phyloP scores from a whole-genome alignment of 2,797 vertebrate species.

The Rhinogobio ventralis region DNA sequence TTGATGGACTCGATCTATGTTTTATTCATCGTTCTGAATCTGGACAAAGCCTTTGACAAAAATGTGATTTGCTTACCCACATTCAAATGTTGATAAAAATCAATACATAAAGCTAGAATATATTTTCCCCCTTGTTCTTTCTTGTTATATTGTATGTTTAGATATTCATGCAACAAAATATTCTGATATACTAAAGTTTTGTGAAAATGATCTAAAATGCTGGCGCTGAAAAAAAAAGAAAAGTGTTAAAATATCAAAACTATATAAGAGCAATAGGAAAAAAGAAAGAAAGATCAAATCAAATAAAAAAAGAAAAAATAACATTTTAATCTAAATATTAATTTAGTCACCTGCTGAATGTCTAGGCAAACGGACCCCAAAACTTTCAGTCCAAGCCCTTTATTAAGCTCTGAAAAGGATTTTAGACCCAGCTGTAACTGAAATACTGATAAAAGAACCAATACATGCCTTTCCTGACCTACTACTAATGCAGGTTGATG shows the following conservation, averaged over 20 bases:
- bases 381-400: neutral
- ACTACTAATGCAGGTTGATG: neutral
- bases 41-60: neutral
- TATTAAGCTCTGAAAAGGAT: conserved; percentile 8
- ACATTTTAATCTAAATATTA: neutral
- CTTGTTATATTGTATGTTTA: neutral
- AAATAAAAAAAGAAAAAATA: too few relatives aligned
- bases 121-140: neutral
- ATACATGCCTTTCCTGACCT: neutral
- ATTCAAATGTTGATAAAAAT: neutral
- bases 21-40: neutral
- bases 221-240: neutral
- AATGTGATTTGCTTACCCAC: neutral
- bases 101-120: neutral
- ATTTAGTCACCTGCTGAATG: neutral
- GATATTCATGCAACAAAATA: neutral
- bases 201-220: neutral
- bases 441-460: neutral
- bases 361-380: neutral
- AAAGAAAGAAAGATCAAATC: neutral
- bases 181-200: neutral
- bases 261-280: neutral
- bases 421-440: conserved; percentile 14
- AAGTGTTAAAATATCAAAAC: neutral
- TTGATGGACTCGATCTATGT: neutral